Evolutionary conservation across 2,888 invertebrate species (phyloP), one percentile per base, ranked within the genome.

Genomic region (Tetheella fluctuosa): DNA sequence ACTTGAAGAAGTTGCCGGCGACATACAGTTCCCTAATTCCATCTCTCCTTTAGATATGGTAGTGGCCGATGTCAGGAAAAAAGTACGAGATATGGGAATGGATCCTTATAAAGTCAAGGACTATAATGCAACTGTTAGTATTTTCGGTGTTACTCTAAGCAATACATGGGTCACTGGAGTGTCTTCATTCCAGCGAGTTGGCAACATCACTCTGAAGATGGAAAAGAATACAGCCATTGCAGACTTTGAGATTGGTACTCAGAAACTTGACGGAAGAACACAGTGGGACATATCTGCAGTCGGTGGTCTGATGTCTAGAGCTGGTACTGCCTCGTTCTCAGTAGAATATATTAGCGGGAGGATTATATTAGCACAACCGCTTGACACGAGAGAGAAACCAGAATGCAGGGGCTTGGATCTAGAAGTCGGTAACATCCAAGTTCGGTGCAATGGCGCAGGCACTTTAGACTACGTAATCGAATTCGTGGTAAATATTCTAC

Each of bases 31-130:
- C 76, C 97, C 97, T 0, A 97, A 97, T 82, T 97, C 97, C 0
- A 96, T 97, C 72, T 96, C 97, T 15, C 97, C 97, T 0, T 91
- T 97, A 62, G 98, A 98, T 79, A 96, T 97, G 94, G 95, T 96
- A 2, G 94, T 98, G 52, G 95, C 96, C 0, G 96, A 97, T 77
- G 94, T 94, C 0, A 93, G 97, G 12, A 95, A 95, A 70, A 94
- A 95, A 77, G 95, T 98, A 0, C 87, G 93, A 52, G 86, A 86
- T 13, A 93, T 94, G 86, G 93, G 95, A 1, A 95, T 95, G 75
- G 98, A 98, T 86, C 98, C 98, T 0, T 96, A 95, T 70, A 92
- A 94, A 78, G 82, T 98, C 12, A 94, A 95, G 4, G 96, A 97
- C 81, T 96, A 96, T 74, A 96, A 96, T 70, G 95, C 95, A 62